Evolutionary conservation across 2,113 vertebrate species (phyloP), one percentile per base, ranked within the genome.

Genomic region (Epinephelus lanceolatus): DNA sequence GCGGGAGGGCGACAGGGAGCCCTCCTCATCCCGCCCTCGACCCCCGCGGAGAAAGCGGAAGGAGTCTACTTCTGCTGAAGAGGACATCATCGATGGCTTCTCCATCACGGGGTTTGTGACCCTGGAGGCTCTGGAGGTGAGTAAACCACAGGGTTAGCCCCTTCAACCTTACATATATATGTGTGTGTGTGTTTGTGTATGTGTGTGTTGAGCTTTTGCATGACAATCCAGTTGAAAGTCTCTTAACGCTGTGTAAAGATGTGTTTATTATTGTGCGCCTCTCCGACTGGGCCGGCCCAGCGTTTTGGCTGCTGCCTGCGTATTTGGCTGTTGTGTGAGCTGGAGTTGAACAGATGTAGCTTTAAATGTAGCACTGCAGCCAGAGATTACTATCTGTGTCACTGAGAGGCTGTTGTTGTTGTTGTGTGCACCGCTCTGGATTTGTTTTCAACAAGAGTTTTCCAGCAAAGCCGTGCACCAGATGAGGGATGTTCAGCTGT

Each of bases 21-120:
- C 96, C 73, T 92, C 96, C 77, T 95, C 96, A 51, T 95, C 97
- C 84, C 97, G 96, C 73, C 97, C 97, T 77, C 95, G 96, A 79
- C 97, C 97, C 83, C 98, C 97, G 10, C 93, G 97, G 71, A 96
- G 97, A 89, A 98, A 98, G 95, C 94, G 97, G 82, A 95, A 96
- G 92, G 97, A 97, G 91, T 98, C 97, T 89, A 96, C 95, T 66
- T 98, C 97, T 45, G 96, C 96, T 18, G 97, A 98, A 86, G 98
- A 98, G 92, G 98, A 98, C 96, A 96, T 99, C 96, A 97, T 99
- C 61, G 97, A 99, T 87, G 97, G 98, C 70, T 99, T 99, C 92
- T 97, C 96, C 84, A 97, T 98, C 93, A 94, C 96, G 55, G 97
- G 97, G 83, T 98, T 98, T 71, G 95, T 97, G 91, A 96, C 97